Evolutionary conservation across 2,888 invertebrate species (phyloP).

Genomic region (Dorcus hopei): DNA sequence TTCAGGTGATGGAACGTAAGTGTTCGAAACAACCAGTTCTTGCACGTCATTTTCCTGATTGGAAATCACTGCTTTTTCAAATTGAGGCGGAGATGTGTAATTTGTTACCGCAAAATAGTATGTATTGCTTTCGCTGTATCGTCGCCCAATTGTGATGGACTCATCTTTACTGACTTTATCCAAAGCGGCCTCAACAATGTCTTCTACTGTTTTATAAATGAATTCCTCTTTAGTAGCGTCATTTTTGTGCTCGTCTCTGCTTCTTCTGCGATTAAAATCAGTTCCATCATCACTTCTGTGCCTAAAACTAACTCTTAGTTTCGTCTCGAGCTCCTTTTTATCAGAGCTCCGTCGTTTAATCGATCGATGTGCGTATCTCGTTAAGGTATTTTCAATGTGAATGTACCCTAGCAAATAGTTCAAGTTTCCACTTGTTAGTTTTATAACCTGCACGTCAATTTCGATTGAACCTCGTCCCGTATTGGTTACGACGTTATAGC

Average conservation of each 20-base stretch:
- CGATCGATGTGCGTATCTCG: not conserved
- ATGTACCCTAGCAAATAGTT: constrained; percentile 8
- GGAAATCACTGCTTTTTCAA: no score
- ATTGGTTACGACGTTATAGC: constrained; percentile 8
- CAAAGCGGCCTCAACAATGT: constrained; percentile 8
- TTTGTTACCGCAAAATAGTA: no score
- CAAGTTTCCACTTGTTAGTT: constrained; percentile 10
- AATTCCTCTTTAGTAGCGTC: constrained; percentile 1
- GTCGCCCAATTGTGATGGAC: no score
- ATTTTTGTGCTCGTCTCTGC: constrained; percentile 10
- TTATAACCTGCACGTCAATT: constrained; percentile 11
- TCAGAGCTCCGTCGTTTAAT: constrained; percentile 6
- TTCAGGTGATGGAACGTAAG: no score
- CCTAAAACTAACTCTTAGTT: constrained; percentile 10
- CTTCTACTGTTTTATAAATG: constrained; percentile 10
- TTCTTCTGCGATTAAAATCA: not conserved
- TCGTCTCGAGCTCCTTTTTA: constrained; percentile 8
- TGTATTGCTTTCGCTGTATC: no score
- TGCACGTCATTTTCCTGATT: no score
- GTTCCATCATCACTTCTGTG: constrained; percentile 7
- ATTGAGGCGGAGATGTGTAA: no score
- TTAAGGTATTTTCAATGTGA: constrained; percentile 9
- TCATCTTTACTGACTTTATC: not conserved
- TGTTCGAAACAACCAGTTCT: no score
- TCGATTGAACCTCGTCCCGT: constrained; percentile 4